Evolutionary conservation across 2,797 vertebrate genomes (phyloP).

Genomic region (Eutrigla gurnardus): DNA sequence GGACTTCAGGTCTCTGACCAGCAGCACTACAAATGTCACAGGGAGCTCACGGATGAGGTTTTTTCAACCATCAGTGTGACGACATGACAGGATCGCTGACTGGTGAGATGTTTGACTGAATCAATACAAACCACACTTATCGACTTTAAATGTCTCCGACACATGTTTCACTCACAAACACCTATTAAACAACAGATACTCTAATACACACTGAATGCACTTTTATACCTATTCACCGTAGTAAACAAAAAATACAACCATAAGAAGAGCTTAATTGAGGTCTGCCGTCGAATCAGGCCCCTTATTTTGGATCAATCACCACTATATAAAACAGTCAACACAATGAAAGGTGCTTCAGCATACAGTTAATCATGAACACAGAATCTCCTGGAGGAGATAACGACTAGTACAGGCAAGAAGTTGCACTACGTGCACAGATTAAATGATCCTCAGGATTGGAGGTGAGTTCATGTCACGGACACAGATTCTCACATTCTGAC

Average conservation of each 20-base stretch:
- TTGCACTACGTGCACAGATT: neutral
- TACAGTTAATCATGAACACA: neutral
- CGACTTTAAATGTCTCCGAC: neutral
- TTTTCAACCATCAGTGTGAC: neutral
- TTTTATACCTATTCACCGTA: neutral
- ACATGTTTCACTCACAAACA: neutral
- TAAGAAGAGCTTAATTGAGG: too few relatives aligned
- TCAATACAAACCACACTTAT: neutral
- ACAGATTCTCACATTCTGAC: too few relatives aligned
- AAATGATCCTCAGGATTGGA: conserved; percentile 7
- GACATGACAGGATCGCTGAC: neutral
- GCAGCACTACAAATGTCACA: conserved; percentile 3
- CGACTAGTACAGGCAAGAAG: neutral
- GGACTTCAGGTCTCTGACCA: conserved; percentile 18
- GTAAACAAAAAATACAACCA: too few relatives aligned
- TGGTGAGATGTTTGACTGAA: neutral
- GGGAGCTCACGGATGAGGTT: conserved; percentile 11
- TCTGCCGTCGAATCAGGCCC: too few relatives aligned
- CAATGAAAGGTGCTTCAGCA: neutral
- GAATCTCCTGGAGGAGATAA: neutral
- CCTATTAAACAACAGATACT: neutral
- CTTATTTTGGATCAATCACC: too few relatives aligned
- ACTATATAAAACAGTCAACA: neutral
- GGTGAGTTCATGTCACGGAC: neutral
- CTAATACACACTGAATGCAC: neutral